Percentiles rank a stretch among this genome's conserved stretches.
Conservation (phyloP, 2,888 invertebrate genomes). For the Lithophane socia region DNA sequence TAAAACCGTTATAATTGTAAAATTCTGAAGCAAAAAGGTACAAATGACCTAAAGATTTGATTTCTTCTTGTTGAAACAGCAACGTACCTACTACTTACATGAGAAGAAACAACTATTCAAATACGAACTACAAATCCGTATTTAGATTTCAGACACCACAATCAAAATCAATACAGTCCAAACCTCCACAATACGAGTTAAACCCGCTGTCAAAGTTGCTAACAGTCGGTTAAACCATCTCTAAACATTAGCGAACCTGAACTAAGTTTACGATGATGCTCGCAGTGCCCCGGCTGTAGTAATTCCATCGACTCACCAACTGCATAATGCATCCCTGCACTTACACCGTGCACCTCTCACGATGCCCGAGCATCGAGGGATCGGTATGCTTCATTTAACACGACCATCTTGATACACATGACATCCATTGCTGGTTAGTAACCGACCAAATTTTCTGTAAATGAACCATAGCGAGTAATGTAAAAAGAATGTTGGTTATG, state of each 20-base stretch:
- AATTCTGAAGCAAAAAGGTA: neutral
- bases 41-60: neutral
- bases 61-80: neutral
- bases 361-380: constrained; percentile 69
- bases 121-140: constrained; percentile 32
- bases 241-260: constrained; percentile 78
- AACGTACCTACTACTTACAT: neutral
- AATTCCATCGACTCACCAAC: constrained; percentile 79
- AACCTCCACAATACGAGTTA: constrained; percentile 58
- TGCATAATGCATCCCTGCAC: constrained; percentile 86
- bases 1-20: no score
- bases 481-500: neutral
- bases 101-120: constrained; percentile 20
- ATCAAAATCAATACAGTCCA: constrained; percentile 65
- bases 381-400: constrained; percentile 70
- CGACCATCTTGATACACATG: constrained; percentile 25
- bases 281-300: constrained; percentile 67
- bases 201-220: constrained; percentile 66
- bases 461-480: constrained; percentile 26
- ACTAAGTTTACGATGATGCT: constrained; percentile 80
- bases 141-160: constrained; percentile 32
- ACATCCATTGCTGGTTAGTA: constrained; percentile 59
- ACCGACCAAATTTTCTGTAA: neutral
- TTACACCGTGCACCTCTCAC: constrained; percentile 79
- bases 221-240: constrained; percentile 74